A percentile compares a stretch with the other conserved stretches of the same genome.
Conservation (phyloP, 92 coral and sea anemone species). For the Plumapathes pennacea region DNA sequence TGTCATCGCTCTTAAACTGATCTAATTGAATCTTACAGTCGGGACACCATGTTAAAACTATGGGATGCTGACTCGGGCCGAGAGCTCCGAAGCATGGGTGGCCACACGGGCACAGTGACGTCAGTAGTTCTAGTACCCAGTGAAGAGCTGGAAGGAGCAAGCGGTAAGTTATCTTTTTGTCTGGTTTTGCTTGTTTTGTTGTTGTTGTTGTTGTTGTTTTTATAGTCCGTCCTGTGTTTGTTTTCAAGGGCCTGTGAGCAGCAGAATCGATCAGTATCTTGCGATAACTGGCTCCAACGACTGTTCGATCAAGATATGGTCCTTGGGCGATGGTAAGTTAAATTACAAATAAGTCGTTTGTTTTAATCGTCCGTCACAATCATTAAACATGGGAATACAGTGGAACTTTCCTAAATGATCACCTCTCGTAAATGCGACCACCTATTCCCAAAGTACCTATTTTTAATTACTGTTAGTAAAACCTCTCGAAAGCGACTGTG, state of each 20-base stretch:
- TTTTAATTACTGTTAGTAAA: too few species aligned
- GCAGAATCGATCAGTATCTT: conserved; percentile 51
- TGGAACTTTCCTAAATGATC: too few species aligned
- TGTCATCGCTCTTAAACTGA: neutral
- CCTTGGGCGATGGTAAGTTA: conserved; percentile 80
- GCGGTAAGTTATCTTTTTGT: conserved; percentile 23
- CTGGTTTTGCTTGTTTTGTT: neutral
- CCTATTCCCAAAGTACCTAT: too few species aligned
- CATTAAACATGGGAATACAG: too few species aligned
- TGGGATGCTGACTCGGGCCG: conserved; percentile 94
- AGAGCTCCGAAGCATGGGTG: conserved; percentile 95
- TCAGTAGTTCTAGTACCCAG: conserved; percentile 79
- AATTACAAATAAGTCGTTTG: too few species aligned
- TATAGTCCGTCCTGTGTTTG: neutral
- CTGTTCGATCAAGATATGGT: conserved; percentile 94
- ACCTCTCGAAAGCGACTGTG: too few species aligned
- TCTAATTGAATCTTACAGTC: conserved; percentile 60
- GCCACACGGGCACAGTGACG: conserved; percentile 96
- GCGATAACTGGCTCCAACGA: conserved; percentile 94
- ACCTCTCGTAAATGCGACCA: too few species aligned
- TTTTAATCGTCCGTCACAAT: too few species aligned
- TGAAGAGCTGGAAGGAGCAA: conserved; percentile 28
- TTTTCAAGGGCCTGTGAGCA: conserved; percentile 36
- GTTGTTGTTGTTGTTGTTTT: neutral
- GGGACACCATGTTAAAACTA: conserved; percentile 93